Evolutionary conservation across 2,113 vertebrate genomes (phyloP).

Genomic region (Antechinus flavipes): DNA sequence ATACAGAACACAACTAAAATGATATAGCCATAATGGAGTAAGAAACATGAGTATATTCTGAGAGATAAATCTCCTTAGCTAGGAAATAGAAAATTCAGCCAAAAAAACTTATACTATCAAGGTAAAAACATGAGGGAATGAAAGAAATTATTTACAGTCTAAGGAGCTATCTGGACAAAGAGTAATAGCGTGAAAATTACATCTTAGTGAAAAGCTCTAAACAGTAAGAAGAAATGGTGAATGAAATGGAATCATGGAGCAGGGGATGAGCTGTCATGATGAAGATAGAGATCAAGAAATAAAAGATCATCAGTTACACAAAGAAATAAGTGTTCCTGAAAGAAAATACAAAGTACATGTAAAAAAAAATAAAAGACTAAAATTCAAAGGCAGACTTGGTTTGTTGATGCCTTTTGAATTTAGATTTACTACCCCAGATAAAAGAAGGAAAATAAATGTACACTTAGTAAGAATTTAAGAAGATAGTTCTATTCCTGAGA

Average conservation of each 20-base stretch:
- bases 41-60: neutral
- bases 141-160: neutral
- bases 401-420: neutral
- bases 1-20: neutral
- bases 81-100: conserved; percentile 1
- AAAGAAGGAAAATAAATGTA: neutral
- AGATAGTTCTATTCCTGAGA: neutral
- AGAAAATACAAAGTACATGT: neutral
- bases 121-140: neutral
- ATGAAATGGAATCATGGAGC: neutral
- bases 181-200: neutral
- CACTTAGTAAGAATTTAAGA: neutral
- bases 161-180: neutral
- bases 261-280: neutral
- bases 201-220: conserved; percentile 7
- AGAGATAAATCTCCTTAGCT: neutral
- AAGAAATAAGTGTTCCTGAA: neutral
- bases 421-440: neutral
- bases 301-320: neutral
- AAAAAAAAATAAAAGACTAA: neutral
- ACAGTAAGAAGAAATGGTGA: conserved; percentile 7
- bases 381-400: neutral
- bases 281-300: neutral
- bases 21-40: neutral
- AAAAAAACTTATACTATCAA: neutral